phyloP scores from a whole-genome alignment of 2,797 vertebrate genomes.

The Pachyuromys duprasi region DNA sequence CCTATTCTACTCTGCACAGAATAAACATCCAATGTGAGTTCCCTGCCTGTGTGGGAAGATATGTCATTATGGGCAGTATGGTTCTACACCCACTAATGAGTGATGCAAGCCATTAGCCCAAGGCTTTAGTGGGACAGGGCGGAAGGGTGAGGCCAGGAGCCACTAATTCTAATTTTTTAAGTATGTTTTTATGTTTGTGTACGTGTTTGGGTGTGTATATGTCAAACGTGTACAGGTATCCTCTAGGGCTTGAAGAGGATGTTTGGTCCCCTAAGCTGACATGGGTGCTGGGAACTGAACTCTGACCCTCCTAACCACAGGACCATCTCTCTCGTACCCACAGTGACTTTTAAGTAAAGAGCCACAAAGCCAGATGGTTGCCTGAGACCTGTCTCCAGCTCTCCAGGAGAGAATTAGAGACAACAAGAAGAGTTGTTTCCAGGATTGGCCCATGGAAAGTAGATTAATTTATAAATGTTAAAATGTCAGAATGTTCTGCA shows the following conservation, averaged over 20 bases:
- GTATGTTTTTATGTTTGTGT: background rate
- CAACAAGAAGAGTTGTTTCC: slow-evolving; percentile 23
- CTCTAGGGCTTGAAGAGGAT: background rate
- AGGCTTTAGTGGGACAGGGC: background rate
- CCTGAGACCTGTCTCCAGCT: background rate
- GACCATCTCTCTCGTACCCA: background rate
- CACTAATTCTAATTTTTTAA: background rate
- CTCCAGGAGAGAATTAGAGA: background rate
- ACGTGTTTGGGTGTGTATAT: background rate
- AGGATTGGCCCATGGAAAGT: background rate
- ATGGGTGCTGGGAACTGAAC: background rate
- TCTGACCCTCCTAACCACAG: background rate
- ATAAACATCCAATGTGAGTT: background rate
- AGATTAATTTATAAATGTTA: slow-evolving; percentile 13
- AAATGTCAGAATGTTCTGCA: slow-evolving; percentile 28
- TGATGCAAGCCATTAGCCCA: background rate
- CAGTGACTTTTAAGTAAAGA: background rate
- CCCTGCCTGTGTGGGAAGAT: background rate
- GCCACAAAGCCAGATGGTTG: background rate
- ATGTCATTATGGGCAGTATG: background rate
- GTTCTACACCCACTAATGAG: background rate
- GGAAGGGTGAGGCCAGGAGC: background rate
- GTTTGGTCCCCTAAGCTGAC: background rate
- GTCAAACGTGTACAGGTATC: background rate
- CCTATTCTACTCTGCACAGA: background rate